Conservation (phyloP, 2,888 invertebrate species). For the Archips xylosteana region DNA sequence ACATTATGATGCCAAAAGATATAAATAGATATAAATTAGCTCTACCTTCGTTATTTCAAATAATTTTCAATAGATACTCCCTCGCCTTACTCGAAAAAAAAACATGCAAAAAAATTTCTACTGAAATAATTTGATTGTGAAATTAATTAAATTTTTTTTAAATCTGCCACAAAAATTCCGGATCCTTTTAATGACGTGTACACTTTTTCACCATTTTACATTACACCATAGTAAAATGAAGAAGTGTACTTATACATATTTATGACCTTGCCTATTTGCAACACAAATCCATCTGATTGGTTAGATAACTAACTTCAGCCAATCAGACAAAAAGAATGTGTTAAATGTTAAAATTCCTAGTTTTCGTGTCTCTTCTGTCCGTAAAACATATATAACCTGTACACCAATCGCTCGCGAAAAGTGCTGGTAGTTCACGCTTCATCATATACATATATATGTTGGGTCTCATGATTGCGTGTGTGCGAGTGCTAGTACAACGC, state of each 20-base stretch:
- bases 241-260: neutral
- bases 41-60: neutral
- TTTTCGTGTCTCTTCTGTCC: neutral
- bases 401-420: constrained; percentile 44
- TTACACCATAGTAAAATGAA: neutral
- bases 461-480: neutral
- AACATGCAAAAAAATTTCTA: neutral
- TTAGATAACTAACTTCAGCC: neutral
- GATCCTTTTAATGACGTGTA: neutral
- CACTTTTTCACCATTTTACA: neutral
- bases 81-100: neutral
- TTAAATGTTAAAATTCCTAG: constrained; percentile 7
- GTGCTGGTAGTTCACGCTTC: constrained; percentile 37
- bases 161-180: neutral
- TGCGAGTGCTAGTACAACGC: neutral
- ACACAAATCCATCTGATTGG: neutral
- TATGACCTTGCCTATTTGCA: neutral
- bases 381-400: constrained; percentile 11
- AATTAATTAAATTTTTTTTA: neutral
- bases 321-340: constrained; percentile 2
- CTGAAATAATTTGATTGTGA: neutral
- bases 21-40: too few relatives aligned
- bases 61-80: neutral
- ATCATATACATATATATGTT: constrained; percentile 2
- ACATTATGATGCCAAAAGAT: neutral